Evolutionary conservation across 2,797 vertebrate species (phyloP), one percentile per base, ranked within the genome.

Genomic region (Coregonus sp.): DNA sequence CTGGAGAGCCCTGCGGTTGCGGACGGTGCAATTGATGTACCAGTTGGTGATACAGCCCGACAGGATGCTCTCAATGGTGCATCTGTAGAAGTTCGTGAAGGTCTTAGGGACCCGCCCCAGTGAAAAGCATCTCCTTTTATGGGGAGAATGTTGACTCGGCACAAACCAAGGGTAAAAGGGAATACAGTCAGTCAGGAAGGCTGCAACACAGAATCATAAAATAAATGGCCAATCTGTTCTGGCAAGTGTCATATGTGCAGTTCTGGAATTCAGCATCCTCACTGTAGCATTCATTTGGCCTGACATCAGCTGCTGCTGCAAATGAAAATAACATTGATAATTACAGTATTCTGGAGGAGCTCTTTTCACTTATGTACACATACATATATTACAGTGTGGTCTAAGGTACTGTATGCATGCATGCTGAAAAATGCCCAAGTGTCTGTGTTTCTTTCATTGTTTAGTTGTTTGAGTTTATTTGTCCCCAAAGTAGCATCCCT

Each of bases 401-500:
- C 9, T 9, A 47, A 47, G 40, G 9, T 47, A 47, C 40, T 47
- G 9, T 47, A 47, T 47, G 40, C 40, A 40, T 40, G 37, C 37
- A 47, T 47, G 40, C 40, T 11, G 9, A 47, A 47, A 47, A 11
- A 47, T 47, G 40, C 40, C 40, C 9, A 47, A 2, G 40, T 47
- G 40, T 47, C 40, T 47, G 40, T 25, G 25, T 40, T 40, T 47
- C 40, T 47, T 47, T 47, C 40, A 47, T 11, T 47, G n/a, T 16
- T 61, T 74, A 71, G 14, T 77, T 25, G 47, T n/a, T 29, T 67
- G 18, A 52, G 63, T 72, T 61, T 1, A 40, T 31, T 67, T 29
- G 52, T 75, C 75, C 76, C 11, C 2, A 31, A 29, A 74, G 33
- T n/a, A 50, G 40, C 67, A 18, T 79, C 75, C 56, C 29, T 47